Base-by-base conservation (phyloP, 2,113 vertebrate species). In the Pseudorhombus dupliciocellatus region DNA sequence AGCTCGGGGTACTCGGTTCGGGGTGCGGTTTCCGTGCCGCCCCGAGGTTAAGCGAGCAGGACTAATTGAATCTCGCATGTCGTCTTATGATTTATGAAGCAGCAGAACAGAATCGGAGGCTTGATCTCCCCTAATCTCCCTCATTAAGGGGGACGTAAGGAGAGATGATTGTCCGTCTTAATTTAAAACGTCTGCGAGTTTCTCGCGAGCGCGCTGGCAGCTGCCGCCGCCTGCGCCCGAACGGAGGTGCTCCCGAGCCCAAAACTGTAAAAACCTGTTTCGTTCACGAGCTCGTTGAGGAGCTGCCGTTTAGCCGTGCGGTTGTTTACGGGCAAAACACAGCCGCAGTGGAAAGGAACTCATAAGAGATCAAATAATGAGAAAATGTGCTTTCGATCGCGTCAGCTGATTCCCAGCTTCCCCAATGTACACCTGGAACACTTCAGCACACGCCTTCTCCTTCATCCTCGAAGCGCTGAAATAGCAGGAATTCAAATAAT, bases 41-140 rank as follows among this genome's bases (percentile, higher is more conserved):
- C 61, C 82, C 61, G 67, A 85, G 80, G 77, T 81, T 83, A 86
- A 80, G 80, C 70, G 68, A 83, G 79, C 83, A 66, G 79, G 74
- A 81, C 87, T 85, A 82, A 89, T 91, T 83, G 75, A 85, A 88
- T 89, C 77, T 70, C 59, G 72, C 70, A 50, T 86, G 80, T 88
- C 79, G 66, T 70, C 74, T 77, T 85, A 73, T 88, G 87, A 88
- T 89, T 85, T 87, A 88, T 88, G 74, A 66, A 70, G 66, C 67
- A 84, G 75, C 46, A 48, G 81, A 73, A 82, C 53, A 59, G 73
- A 86, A 85, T 77, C 58, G 52, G 11, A 61, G 76, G 73, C 79
- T 73, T 71, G 80, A 87, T 87, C 84, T 79, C 28, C 75, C 76
- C 30, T 86, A 89, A 90, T 87, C 88, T 85, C 70, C 56, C 73